Base-by-base conservation (phyloP, 2,797 vertebrate species). In the Poeciliopsis turneri region DNA sequence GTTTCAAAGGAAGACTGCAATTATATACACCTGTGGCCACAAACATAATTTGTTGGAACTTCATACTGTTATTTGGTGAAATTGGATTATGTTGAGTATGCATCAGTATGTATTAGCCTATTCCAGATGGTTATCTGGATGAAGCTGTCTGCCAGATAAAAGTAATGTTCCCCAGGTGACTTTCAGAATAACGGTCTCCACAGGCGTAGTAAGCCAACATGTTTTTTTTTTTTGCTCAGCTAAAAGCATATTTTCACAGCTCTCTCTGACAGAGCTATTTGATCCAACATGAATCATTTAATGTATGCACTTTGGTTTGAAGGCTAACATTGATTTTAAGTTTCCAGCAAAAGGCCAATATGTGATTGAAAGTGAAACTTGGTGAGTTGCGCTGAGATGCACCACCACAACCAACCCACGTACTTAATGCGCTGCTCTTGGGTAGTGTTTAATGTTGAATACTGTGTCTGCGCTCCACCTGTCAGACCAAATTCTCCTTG, bases 251-350 rank as follows among this genome's bases (percentile, higher is more conserved):
- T 89, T 89, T 92, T 88, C 75, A 74, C 84, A 81, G 79, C 83
- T 87, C 82, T 87, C 84, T 83, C 82, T 53, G 77, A 90, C 88
- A 86, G 82, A 84, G 74, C 82, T 89, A 78, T 88, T 92, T 92
- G 90, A 94, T 93, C 91, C 88, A 88, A 88, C 91, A 91, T 90
- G 84, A 94, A 92, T 92, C 91, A 92, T 93, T 94, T 93, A 93
- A 94, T 92, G 82, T 91, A 91, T 93, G 90, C 88, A 91, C 89
- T 94, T 92, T 92, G 87, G 87, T 93, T 90, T 92, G 89, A 94
- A 94, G 93, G 91, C 89, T 87, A 81, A 85, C 88, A 95, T 95
- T 94, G 93, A 94, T 95, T 95, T 94, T 83, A 87, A 89, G 87
- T 92, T 89, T 75, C 75, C 80, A 76, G 86, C 81, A 82, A 94